Evolutionary conservation across 1,140 invertebrate genomes (phyloP), one percentile per base, ranked within the genome.

Genomic region (Solenopsis invicta): DNA sequence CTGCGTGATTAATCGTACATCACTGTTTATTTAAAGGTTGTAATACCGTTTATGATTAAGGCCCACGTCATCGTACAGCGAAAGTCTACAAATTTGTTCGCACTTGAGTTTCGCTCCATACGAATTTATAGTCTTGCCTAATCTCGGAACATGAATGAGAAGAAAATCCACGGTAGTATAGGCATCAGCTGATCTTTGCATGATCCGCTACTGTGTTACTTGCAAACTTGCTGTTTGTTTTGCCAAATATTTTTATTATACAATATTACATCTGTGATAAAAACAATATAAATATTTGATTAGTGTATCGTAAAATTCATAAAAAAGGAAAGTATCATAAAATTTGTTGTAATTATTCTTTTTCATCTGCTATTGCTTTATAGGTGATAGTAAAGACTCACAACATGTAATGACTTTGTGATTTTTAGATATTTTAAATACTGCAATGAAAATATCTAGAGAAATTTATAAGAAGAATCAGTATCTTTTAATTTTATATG

Each of bases 21-120:
- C 54, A 75, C 76, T 29, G 29, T 29, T 29, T 29, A 29, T 56
- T 54, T 85, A 84, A 78, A 84, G 85, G 67, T 89, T 93, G 94
- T 94, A 94, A 92, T 91, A 88, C 93, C 94, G 94, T 95, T 95
- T 95, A 95, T 91, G 93, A 93, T 85, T 76, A 90, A 74, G 82
- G 91, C 88, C 90, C 89, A 80, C 91, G 93, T 95, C 6, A 18
- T 5, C 52, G 18, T 54, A 5, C 18, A 94, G 87, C 91, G 91
- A 89, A 89, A 80, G 90, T 92, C 90, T 94, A 94, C 94, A 94
- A 95, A 95, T 95, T 95, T 93, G 93, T 95, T 95, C 90, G 92
- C 94, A 94, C 94, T 95, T 92, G 93, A 94, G 95, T 95, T 94
- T 92, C 92, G 82, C 72, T 86, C 48, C 84, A 77, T 69, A 52